Evolutionary conservation across 2,888 invertebrate species (phyloP).

Genomic region (Clanis bilineata): DNA sequence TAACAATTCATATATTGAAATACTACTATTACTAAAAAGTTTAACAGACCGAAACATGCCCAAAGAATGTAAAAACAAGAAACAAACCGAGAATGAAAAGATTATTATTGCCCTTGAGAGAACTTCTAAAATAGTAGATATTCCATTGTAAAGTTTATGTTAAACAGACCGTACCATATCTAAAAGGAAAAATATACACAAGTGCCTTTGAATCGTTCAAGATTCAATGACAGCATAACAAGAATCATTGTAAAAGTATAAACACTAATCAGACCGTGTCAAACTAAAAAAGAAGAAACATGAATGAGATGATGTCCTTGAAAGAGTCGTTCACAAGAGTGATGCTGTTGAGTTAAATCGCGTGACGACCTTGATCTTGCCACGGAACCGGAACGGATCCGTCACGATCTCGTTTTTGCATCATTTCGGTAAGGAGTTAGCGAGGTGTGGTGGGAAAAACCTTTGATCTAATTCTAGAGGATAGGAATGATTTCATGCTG

Average conservation of each 20-base stretch:
- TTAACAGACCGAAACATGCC: no score
- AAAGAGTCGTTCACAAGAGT: not conserved
- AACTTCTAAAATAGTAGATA: no score
- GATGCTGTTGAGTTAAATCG: conserved; percentile 29
- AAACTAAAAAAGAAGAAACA: not conserved
- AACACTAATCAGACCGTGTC: not conserved
- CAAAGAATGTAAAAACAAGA: not conserved
- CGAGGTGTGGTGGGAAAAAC: not conserved
- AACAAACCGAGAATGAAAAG: not conserved
- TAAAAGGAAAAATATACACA: not conserved
- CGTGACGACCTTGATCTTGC: conserved; percentile 55
- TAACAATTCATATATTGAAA: no score
- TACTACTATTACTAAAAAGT: no score
- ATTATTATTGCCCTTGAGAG: no score
- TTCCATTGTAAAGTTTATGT: no score
- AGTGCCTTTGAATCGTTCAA: no score
- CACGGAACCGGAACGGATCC: conserved; percentile 20
- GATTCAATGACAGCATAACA: no score
- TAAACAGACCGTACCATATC: not conserved
- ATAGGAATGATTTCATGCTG: no score
- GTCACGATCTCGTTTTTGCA: conserved; percentile 18
- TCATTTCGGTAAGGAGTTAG: not conserved
- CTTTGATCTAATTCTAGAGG: no score
- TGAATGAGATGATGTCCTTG: conserved; percentile 5
- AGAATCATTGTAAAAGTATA: not conserved